Conservation (phyloP, 2,888 invertebrate species). For the Cantharis lateralis region DNA sequence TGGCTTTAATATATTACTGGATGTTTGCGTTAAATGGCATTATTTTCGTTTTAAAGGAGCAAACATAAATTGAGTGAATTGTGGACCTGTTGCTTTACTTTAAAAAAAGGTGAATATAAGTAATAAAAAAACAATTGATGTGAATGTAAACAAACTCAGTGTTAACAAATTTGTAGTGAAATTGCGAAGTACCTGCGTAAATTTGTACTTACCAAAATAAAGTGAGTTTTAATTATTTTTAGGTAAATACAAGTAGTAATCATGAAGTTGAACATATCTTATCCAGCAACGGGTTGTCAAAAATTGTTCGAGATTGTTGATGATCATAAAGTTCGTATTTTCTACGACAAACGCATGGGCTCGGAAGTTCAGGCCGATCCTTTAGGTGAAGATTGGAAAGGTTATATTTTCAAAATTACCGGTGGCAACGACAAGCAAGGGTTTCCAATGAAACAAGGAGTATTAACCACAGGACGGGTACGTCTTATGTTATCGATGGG, state of each 20-base stretch:
- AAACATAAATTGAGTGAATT: conserved; percentile 31
- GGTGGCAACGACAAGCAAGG: conserved; percentile 99
- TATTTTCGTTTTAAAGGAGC: conserved; percentile 31
- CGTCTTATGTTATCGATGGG: conserved; percentile 91
- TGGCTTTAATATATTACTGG: conserved; percentile 25
- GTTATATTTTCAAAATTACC: conserved; percentile 90
- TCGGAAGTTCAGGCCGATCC: conserved; percentile 91
- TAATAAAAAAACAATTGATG: background rate
- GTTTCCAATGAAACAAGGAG: conserved; percentile 99
- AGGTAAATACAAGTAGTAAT: background rate
- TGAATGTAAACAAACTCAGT: background rate
- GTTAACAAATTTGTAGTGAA: background rate
- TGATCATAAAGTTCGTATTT: conserved; percentile 94
- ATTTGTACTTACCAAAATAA: background rate
- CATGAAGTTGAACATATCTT: conserved; percentile 90
- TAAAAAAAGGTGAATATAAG: background rate
- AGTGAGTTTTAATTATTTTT: background rate
- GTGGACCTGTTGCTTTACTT: background rate
- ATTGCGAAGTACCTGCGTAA: background rate
- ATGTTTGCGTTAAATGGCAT: conserved; percentile 31
- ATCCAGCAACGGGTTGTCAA: conserved; percentile 97
- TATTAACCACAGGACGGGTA: conserved; percentile 91
- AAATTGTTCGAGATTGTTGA: conserved; percentile 96
- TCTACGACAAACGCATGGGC: conserved; percentile 98
- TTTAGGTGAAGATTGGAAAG: conserved; percentile 98